Evolutionary conservation across 2,797 vertebrate species (phyloP).

Genomic region (Buphagus erythrorhynchus): DNA sequence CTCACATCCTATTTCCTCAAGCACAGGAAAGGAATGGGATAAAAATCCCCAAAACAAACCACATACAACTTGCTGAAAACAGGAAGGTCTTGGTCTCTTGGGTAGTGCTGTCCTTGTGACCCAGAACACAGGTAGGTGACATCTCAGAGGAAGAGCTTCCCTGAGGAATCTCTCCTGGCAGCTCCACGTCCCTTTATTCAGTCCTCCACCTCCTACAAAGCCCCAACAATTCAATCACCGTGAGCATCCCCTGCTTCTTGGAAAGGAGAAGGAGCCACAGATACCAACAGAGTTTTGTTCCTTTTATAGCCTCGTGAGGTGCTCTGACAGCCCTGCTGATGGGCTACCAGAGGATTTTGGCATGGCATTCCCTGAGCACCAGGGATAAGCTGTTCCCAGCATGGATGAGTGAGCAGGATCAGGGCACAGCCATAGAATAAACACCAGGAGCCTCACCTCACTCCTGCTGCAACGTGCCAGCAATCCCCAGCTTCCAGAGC

Average conservation of each 20-base stretch:
- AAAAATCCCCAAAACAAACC: background rate
- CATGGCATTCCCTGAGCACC: background rate
- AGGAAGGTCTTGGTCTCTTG: background rate
- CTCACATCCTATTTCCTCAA: background rate
- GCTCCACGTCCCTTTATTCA: background rate
- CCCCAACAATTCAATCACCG: background rate
- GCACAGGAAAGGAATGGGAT: background rate
- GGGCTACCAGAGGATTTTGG: conserved; percentile 2
- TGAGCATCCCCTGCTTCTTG: background rate
- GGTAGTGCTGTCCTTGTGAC: background rate
- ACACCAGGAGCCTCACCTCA: background rate
- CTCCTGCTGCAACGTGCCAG: background rate
- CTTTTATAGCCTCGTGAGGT: background rate
- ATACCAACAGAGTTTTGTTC: background rate
- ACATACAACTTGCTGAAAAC: background rate
- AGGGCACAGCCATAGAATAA: background rate
- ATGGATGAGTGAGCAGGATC: background rate
- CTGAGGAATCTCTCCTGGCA: background rate
- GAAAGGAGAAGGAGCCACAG: background rate
- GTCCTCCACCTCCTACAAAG: background rate
- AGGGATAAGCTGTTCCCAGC: conserved; percentile 11
- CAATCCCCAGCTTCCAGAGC: background rate
- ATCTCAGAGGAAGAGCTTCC: background rate
- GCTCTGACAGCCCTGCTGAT: background rate
- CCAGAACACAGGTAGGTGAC: background rate